Base-by-base conservation (phyloP, 2,113 vertebrate genomes). In the Trichomycterus rosablanca region DNA sequence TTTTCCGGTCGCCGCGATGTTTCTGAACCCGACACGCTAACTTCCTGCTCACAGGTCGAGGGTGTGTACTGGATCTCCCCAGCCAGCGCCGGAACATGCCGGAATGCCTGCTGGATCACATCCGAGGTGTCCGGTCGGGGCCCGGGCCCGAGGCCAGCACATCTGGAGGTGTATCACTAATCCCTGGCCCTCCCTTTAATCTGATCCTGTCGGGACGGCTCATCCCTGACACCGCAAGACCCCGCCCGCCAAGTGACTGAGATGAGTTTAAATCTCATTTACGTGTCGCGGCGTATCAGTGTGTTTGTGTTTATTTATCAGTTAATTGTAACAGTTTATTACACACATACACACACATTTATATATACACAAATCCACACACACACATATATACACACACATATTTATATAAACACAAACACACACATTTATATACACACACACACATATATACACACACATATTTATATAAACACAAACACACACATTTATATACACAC, bases 41-140 rank as follows among this genome's bases (percentile, higher is more conserved):
- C 67, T 75, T 75, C 70, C 70, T 72, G 67, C 74, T 70, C 72
- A 67, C 70, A 75, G 66, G 57, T 72, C 51, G 16, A 51, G 35
- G 10, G 7, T 52, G 49, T 67, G 63, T 69, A 69, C 63, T 49
- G 59, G 49, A 22, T 71, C 35, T 69, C 58, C 66, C 37, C 55
- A 50, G 73, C 22, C 63, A 58, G 58, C 40, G 14, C 6, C 57
- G 46, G 59, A 66, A 68, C 61, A 68, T 34, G 58, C 66, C 55
- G 70, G 69, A 75, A 67, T 70, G 70, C 44, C 22, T 43, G 64
- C 56, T 65, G 53, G 46, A 62, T 57, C 63, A 67, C 43, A 9
- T 66, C 70, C 74, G 18, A 46, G 54, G 59, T 35, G 58, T 63
- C 58, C 40, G 23, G 43, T 24, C 30, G 35, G 57, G 63, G 12